Evolutionary conservation across 2,888 invertebrate genomes (phyloP), one percentile per base, ranked within the genome.

Genomic region (Amblyteles armatorius): DNA sequence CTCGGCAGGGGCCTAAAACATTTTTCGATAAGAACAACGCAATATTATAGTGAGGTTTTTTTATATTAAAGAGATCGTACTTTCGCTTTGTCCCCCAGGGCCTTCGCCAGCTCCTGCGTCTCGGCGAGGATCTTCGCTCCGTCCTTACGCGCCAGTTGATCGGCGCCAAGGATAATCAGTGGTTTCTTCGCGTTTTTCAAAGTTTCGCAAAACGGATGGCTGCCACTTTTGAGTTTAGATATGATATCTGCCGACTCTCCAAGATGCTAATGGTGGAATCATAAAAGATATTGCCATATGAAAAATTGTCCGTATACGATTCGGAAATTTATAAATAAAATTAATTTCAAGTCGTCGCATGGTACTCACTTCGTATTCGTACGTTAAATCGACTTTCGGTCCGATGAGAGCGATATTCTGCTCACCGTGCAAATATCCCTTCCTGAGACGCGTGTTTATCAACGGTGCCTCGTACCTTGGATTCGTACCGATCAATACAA

Each of bases 391-490:
- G 7, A 99, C 96, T 92, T 97, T 95, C 0, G 98, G 97, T 11
- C 99, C 99, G 90, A 99, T 96, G 52, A 98, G 94, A 0, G 97
- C 99, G 63, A 99, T 95, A 79, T 95, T 94, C 83, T 93, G 95
- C 93, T 99, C 99, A 93, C 98, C 98, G 93, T 99, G 98, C n/a
- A 99, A 95, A 95, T 97, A 99, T 83, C 97, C 96, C 94, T 99
- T 99, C 83, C 99, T 96, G 87, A 99, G 96, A 90, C 99, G 96
- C 0, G 99, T 97, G 94, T 99, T 99, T 83, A 99, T 95, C 44
- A 99, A 95, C 0, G 99, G 99, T 57, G 99, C 99, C 94, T 99
- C 99, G 94, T 97, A 98, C 74, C 99, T 96, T 0, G 99, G 98
- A 95, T 99, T 99, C 1, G 99, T 99, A 79, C 99, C 99, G 90